Base-by-base conservation (phyloP, 2,888 invertebrate species). In the Parthenolecanium corni region DNA sequence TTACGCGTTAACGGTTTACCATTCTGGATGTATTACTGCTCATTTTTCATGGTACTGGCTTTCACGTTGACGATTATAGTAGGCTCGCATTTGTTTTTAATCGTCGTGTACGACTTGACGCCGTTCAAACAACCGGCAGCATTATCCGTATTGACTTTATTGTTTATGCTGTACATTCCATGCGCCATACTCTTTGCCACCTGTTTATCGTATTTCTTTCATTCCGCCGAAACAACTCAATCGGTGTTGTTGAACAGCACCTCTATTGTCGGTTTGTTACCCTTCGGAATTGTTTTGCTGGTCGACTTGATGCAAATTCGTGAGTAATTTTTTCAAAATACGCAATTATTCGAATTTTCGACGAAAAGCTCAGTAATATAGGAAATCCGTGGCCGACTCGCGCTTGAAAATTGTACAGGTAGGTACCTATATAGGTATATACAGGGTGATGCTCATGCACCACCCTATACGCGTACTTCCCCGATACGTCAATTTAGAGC, bases 191-290 rank as follows among this genome's bases (percentile, higher is more conserved):
- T 89, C 67, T 85, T 85, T 71, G 83, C 84, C 68, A 85, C 89
- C 1, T 82, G 84, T 67, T 76, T 86, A 38, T 86, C 88, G 25
- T 89, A 88, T 71, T 78, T 86, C 56, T 90, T 90, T 72, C 84
- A 86, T 72, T 86, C 85, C 71, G 82, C 83, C 76, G 89, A 89
- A 71, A 86, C 87, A 3, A 88, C 88, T 1, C 86, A 86, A 71
- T 83, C 85, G 65, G 83, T 89, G 67, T 77, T 87, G 73, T 86
- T 86, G 0, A 86, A 86, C 70, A 81, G 86, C 24, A 83, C 83
- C 14, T 84, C 85, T 0, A 83, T 85, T 74, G 75, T 84, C 42
- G 87, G 88, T 0, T 79, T 86, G 53, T 78, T 89, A 66, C 87
- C 89, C 0, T 89, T 86, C 71, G 74, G 84, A 18, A 71, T 85